Evolutionary conservation across 2,797 vertebrate genomes (phyloP).

Genomic region (Rhyacichthys aspro): DNA sequence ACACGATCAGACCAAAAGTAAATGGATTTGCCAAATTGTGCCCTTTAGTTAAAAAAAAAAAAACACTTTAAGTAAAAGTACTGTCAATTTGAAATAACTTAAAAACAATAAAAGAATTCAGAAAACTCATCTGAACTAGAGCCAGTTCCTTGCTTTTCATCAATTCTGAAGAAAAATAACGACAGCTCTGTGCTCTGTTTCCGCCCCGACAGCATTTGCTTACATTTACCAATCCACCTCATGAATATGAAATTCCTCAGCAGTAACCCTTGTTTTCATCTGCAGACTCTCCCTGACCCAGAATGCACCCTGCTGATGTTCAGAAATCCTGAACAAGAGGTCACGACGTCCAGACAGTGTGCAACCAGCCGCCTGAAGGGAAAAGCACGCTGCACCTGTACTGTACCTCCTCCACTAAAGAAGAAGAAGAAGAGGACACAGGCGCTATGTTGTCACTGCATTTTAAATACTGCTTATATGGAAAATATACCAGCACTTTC

Average conservation of each 20-base stretch:
- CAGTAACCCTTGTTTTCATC: slow-evolving; percentile 35
- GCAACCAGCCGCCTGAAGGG: slow-evolving; percentile 15
- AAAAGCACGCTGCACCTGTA: slow-evolving; percentile 14
- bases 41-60: neutral
- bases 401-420: neutral
- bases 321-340: slow-evolving; percentile 44
- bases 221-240: slow-evolving; percentile 33
- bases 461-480: neutral
- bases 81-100: too few species aligned
- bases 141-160: too few species aligned
- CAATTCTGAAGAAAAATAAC: too few species aligned
- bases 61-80: too few species aligned
- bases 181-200: slow-evolving; percentile 38
- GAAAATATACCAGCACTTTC: neutral
- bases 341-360: slow-evolving; percentile 3
- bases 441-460: neutral
- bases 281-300: slow-evolving; percentile 39
- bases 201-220: slow-evolving; percentile 29
- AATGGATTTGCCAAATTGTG: neutral
- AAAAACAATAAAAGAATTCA: too few species aligned
- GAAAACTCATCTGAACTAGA: neutral
- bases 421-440: too few species aligned
- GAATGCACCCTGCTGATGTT: slow-evolving; percentile 52
- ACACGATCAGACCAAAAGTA: neutral
- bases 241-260: slow-evolving; percentile 54